Percentiles rank a stretch among this genome's conserved stretches.
Conservation (phyloP, 1,140 invertebrate genomes). For the Leptinotarsa defecta region DNA sequence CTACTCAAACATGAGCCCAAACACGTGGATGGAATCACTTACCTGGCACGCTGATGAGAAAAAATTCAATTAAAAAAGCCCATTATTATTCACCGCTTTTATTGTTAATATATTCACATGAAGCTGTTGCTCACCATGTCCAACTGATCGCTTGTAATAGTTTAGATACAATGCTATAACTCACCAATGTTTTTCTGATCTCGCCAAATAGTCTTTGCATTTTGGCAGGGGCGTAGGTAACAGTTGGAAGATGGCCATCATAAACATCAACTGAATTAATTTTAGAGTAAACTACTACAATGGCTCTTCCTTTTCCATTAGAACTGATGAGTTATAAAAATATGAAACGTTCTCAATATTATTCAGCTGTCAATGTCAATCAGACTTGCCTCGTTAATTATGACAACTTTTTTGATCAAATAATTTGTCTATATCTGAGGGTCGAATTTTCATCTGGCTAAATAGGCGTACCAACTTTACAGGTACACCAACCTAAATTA, state of each 20-base stretch:
- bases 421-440: no score
- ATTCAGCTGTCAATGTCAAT: no score
- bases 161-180: background rate
- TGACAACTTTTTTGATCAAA: no score
- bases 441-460: no score
- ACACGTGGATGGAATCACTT: constrained; percentile 27
- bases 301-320: background rate
- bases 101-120: constrained; percentile 18
- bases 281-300: no score
- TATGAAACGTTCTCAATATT: no score
- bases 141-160: background rate
- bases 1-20: constrained; percentile 19
- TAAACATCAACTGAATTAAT: no score
- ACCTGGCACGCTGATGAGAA: constrained; percentile 11
- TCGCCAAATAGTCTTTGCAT: background rate
- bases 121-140: constrained; percentile 22
- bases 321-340: background rate
- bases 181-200: background rate
- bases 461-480: no score
- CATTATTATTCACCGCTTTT: constrained; percentile 21
- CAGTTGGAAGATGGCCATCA: no score
- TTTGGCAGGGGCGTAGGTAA: background rate
- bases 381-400: no score
- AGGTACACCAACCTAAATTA: no score
- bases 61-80: constrained; percentile 23